A percentile compares a stretch with the other conserved stretches of the same genome.
Evolutionary conservation across 2,797 vertebrate genomes (phyloP).

Genomic region (Parambassis ranga): DNA sequence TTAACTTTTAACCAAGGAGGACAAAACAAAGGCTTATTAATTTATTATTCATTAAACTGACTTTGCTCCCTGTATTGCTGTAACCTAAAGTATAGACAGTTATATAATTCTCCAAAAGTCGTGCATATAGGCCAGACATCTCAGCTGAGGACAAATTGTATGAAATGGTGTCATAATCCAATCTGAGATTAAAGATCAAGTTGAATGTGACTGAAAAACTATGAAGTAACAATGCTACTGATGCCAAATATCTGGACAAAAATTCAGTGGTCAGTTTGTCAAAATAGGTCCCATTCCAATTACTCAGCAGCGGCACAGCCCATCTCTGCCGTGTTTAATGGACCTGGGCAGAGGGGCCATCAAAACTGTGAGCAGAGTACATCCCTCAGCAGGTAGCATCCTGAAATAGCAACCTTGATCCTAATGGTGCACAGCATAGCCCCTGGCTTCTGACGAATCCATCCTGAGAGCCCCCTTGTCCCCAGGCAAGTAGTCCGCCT

Average conservation of each 20-base stretch:
- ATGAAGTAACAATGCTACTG: not conserved
- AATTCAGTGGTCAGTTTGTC: constrained; percentile 4
- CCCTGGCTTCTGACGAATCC: constrained; percentile 65
- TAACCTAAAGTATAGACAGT: not conserved
- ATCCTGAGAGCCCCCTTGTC: constrained; percentile 66
- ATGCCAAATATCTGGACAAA: not conserved
- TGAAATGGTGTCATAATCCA: not conserved
- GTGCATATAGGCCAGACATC: not conserved
- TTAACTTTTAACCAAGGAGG: not conserved
- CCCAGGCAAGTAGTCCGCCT: constrained; percentile 43
- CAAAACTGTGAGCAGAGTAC: constrained; percentile 67
- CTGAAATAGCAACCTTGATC: constrained; percentile 78
- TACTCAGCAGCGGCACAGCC: constrained; percentile 23
- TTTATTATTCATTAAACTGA: not conserved
- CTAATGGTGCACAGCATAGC: constrained; percentile 73
- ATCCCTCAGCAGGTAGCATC: constrained; percentile 75
- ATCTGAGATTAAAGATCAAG: not conserved
- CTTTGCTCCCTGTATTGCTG: not conserved
- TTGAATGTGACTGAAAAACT: not conserved
- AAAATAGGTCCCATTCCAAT: constrained; percentile 9
- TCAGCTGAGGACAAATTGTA: not conserved
- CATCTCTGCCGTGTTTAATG: constrained; percentile 49
- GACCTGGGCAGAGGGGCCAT: constrained; percentile 61
- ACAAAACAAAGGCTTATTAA: no score
- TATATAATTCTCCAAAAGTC: not conserved